Evolutionary conservation across 2,797 vertebrate species (phyloP).

Genomic region (Hafferia zeledoni): DNA sequence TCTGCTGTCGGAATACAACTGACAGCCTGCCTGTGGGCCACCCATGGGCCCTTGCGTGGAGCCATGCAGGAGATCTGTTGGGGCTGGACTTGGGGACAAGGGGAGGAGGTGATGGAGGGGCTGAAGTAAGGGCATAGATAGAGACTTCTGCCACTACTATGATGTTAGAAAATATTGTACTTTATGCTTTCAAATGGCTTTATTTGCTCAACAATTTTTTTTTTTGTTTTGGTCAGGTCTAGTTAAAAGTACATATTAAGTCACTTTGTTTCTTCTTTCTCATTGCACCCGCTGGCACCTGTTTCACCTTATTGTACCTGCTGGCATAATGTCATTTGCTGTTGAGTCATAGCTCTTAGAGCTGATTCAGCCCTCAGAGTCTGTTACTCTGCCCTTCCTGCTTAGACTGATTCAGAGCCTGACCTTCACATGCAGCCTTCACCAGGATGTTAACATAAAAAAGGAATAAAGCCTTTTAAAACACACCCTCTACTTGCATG

Average conservation of each 20-base stretch:
- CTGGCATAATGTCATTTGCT: not conserved
- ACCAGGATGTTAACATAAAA: not conserved
- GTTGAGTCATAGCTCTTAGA: not conserved
- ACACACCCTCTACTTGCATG: not conserved
- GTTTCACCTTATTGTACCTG: not conserved
- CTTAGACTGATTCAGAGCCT: not conserved
- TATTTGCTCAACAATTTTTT: not conserved
- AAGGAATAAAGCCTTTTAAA: not conserved
- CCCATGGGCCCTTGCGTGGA: not conserved
- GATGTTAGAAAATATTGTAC: not conserved
- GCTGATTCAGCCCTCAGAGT: not conserved
- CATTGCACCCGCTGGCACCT: not conserved
- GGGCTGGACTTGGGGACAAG: not conserved
- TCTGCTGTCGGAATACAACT: not conserved
- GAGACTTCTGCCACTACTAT: not conserved
- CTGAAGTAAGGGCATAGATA: not conserved
- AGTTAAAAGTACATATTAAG: not conserved
- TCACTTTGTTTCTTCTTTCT: not conserved
- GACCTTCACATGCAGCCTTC: not conserved
- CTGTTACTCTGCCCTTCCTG: not conserved
- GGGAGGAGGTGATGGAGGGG: fast-evolving
- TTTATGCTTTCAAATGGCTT: not conserved
- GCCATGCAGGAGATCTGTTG: not conserved
- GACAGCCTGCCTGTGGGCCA: not conserved
- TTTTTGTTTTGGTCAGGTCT: not conserved